A percentile compares a stretch with the other conserved stretches of the same genome.
These are phyloP conservation scores for Notiomystis cincta DNA, from an alignment of 2,113 vertebrate genomes.

Conservation along the genomic window DNA sequence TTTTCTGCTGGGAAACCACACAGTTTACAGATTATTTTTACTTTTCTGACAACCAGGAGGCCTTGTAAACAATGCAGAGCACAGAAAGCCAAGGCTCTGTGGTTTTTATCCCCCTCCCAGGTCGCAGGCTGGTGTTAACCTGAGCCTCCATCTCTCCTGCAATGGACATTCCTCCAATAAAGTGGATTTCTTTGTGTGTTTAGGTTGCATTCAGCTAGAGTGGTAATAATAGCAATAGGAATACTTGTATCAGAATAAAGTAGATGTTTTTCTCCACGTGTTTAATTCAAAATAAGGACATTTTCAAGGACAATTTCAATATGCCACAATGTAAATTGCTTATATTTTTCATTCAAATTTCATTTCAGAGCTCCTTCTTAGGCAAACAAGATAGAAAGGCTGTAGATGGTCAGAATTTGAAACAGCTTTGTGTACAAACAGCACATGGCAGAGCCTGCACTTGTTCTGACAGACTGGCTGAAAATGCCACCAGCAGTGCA, in stretches of 20 bases:
- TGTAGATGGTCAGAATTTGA: neutral
- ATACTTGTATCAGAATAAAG: neutral
- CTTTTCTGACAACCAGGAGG: neutral
- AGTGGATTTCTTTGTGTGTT: neutral
- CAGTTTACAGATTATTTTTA: neutral
- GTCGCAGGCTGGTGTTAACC: neutral
- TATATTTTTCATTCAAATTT: neutral
- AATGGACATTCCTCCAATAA: neutral
- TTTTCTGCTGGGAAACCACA: neutral
- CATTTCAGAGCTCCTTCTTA: neutral
- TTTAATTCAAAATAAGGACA: neutral
- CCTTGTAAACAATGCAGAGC: neutral
- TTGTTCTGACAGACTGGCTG: neutral
- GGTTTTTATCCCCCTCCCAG: accelerated
- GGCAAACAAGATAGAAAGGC: neutral
- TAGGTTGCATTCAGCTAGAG: neutral
- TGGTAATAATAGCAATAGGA: neutral
- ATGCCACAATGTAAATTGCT: neutral
- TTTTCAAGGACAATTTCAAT: neutral
- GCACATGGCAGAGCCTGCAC: neutral
- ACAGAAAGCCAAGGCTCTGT: neutral
- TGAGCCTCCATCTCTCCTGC: neutral
- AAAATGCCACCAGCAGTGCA: neutral
- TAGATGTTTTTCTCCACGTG: neutral
- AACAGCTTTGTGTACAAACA: neutral